A percentile compares a stretch with the other conserved stretches of the same genome.
Conservation (phyloP, 2,888 invertebrate species). For the Celastrina argiolus region DNA sequence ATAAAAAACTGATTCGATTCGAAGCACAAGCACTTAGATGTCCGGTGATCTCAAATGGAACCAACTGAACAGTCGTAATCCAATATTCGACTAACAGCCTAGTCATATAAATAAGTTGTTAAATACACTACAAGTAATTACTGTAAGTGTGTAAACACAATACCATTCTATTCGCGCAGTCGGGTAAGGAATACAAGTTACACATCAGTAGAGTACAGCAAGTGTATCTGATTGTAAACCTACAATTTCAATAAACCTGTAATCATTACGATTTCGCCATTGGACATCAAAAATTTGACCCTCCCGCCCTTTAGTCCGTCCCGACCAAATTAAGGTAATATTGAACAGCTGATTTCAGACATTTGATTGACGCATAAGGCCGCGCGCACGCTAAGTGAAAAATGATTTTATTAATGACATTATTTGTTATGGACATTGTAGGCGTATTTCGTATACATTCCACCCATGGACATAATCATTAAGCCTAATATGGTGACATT, state of each 20-base stretch:
- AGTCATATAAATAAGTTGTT: no score
- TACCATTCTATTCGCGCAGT: no score
- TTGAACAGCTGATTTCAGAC: constrained; percentile 47
- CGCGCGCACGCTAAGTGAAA: constrained; percentile 22
- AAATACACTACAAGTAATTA: no score
- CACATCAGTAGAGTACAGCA: no score
- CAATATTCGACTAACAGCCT: no score
- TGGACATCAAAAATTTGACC: constrained; percentile 42
- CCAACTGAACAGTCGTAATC: no score
- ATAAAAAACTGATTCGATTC: no score
- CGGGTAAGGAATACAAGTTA: no score
- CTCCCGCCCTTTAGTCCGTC: constrained; percentile 45
- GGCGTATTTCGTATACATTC: neutral
- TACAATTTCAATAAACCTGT: neutral
- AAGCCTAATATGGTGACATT: neutral
- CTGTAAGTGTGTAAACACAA: no score
- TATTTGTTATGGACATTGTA: neutral
- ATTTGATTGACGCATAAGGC: constrained; percentile 59
- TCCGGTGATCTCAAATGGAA: no score
- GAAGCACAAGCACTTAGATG: no score
- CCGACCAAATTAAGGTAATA: constrained; percentile 54
- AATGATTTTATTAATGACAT: constrained; percentile 23
- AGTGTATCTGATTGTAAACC: no score
- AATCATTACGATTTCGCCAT: constrained; percentile 36
- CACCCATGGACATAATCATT: neutral